Base-by-base conservation (phyloP, 2,113 vertebrate species). In the Jacana jacana region DNA sequence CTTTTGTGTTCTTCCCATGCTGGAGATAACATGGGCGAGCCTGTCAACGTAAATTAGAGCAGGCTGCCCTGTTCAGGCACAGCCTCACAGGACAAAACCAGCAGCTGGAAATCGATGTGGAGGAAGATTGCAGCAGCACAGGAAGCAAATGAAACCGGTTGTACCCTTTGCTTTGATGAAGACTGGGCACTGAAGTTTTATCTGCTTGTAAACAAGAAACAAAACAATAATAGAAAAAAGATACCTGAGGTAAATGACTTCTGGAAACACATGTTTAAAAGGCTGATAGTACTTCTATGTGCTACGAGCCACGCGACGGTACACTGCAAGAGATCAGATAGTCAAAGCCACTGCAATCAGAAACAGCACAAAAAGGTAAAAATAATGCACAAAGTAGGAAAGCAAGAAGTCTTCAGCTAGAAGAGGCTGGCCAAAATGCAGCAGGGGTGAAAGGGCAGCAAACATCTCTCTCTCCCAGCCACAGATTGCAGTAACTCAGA, bases 251-350 rank as follows among this genome's bases (percentile, higher is more conserved):
- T 61, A 65, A 87, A 51, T 1, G 8, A 9, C 35, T 72, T 72
- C n/a, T 60, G 22, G 18, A 90, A 66, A 81, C 18, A n/a, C 5
- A 4, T 0, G 2, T 84, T 81, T 9, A 46, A 81, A 86, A 60
- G 22, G 6, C 24, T 44, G n/a, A n/a, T n/a, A n/a, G 31, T 81
- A 27, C 4, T 70, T 66, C 37, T 44, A 0, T 17, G 11, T 55
- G 13, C 49, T 63, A 28, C 8, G 25, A 79, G 17, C 11, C 16
- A 17, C 0, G 0, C 2, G 39, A 48, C 0, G 3, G 12, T 39
- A 33, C 25, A 39, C 44, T 66, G n/a, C 48, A 81, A 68, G 24
- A 17, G 23, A 49, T 51, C 11, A 79, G 33, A 66, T 18, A 84
- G 49, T 13, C 80, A 82, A 52, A 80, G 28, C 17, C n/a, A 40